Evolutionary conservation across 2,888 invertebrate species (phyloP).

Genomic region (Coleophora deauratella): DNA sequence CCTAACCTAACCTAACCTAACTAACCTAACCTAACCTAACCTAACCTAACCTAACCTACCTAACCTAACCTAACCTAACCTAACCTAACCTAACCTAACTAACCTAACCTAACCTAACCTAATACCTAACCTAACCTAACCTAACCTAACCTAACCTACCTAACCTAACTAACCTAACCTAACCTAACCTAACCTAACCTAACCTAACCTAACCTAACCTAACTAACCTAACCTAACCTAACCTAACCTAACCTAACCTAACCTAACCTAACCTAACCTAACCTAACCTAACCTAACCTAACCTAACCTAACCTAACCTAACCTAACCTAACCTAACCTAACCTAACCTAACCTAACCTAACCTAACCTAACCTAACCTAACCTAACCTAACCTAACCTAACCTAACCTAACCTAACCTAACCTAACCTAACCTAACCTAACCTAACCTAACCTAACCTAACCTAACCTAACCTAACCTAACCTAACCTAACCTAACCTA

Average conservation of each 20-base stretch:
- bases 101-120: conserved; percentile 9
- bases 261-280: conserved; percentile 8
- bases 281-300: conserved; percentile 9
- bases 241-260: conserved; percentile 9
- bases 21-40: conserved; percentile 11
- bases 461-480: too few species aligned
- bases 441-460: too few species aligned
- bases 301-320: conserved; percentile 9
- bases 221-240: conserved; percentile 11
- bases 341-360: too few species aligned
- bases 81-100: conserved; percentile 8
- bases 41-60: conserved; percentile 11
- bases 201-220: conserved; percentile 11
- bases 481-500: too few species aligned
- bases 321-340: too few species aligned
- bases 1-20: conserved; percentile 11
- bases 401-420: too few species aligned
- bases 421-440: too few species aligned
- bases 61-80: conserved; percentile 9
- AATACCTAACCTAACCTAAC: conserved; percentile 7
- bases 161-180: conserved; percentile 5
- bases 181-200: conserved; percentile 11
- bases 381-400: too few species aligned
- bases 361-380: too few species aligned
- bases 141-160: conserved; percentile 9